These are phyloP conservation scores for Zoanthus gigantus DNA, from an alignment of 92 coral and sea anemone genomes.

Conservation along the genomic window DNA sequence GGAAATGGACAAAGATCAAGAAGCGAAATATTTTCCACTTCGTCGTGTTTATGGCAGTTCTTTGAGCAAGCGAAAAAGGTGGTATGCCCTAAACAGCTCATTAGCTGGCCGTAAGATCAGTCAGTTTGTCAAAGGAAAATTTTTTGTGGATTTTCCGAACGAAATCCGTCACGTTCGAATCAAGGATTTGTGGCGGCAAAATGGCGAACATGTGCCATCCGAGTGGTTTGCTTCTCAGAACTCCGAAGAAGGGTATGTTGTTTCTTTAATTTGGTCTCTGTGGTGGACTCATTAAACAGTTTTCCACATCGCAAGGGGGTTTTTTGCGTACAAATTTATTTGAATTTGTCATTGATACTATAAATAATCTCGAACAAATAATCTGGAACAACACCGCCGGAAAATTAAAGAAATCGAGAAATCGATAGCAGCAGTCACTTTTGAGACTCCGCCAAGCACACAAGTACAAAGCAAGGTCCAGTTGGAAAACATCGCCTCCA, in stretches of 20 bases:
- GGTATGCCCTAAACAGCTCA: constrained; percentile 40
- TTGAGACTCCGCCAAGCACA: constrained; percentile 1
- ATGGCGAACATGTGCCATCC: constrained; percentile 43
- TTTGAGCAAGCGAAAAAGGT: constrained; percentile 33
- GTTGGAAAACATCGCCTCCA: constrained; percentile 12
- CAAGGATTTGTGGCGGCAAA: constrained; percentile 53
- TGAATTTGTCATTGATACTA: background rate
- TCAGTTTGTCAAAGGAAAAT: constrained; percentile 20
- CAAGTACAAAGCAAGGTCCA: background rate
- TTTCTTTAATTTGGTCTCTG: constrained; percentile 44
- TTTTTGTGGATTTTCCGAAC: constrained; percentile 40
- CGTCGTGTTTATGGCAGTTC: constrained; percentile 30
- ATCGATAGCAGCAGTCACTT: background rate
- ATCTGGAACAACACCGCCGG: background rate
- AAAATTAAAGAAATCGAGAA: background rate
- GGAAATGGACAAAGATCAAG: too few species aligned
- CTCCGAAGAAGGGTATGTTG: constrained; percentile 30
- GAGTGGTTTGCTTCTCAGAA: constrained; percentile 30
- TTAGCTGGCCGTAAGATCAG: constrained; percentile 32
- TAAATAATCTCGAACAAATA: constrained; percentile 42
- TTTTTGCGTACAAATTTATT: constrained; percentile 36
- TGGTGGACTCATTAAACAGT: constrained; percentile 38
- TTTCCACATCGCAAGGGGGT: constrained; percentile 27
- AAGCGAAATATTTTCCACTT: background rate
- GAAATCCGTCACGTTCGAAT: constrained; percentile 48